Percentiles rank a stretch among this genome's conserved stretches.
Conservation (phyloP, 2,113 vertebrate species). For the Callipepla californica region DNA sequence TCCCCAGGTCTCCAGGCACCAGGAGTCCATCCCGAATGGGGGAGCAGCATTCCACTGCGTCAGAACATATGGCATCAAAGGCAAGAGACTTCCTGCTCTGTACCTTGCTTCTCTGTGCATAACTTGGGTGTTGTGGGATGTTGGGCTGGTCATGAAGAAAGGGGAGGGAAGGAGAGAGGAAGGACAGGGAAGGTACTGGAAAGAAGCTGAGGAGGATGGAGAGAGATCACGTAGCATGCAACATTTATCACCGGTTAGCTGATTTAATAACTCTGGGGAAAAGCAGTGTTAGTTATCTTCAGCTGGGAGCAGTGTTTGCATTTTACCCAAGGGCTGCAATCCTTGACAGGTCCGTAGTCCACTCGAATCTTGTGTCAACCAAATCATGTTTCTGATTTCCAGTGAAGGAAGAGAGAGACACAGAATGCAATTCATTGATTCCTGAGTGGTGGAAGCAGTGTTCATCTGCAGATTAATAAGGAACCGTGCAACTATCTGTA, state of each 20-base stretch:
- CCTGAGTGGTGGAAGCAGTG: background rate
- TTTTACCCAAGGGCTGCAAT: conserved; percentile 19
- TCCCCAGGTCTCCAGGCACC: conserved; percentile 95
- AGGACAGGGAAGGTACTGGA: background rate
- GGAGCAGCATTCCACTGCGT: conserved; percentile 97
- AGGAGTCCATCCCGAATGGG: conserved; percentile 96
- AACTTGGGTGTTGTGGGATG: conserved; percentile 69
- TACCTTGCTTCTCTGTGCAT: conserved; percentile 83
- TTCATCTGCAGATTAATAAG: background rate
- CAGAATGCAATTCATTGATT: background rate
- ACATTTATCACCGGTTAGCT: background rate
- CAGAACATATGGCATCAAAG: conserved; percentile 99
- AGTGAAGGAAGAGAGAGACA: background rate
- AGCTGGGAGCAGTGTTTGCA: background rate
- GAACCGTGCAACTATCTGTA: background rate
- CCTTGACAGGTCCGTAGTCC: background rate
- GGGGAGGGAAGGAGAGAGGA: conserved; percentile 46
- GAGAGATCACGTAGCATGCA: background rate
- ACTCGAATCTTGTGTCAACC: accelerated
- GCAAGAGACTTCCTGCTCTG: conserved; percentile 93
- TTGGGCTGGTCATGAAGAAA: conserved; percentile 64
- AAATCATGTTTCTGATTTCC: background rate
- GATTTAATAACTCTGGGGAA: background rate
- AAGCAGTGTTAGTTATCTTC: background rate
- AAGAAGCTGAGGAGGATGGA: conserved; percentile 14